Base-by-base conservation (phyloP, 1,140 invertebrate genomes). In the Caenorhabditis tropicalis region DNA sequence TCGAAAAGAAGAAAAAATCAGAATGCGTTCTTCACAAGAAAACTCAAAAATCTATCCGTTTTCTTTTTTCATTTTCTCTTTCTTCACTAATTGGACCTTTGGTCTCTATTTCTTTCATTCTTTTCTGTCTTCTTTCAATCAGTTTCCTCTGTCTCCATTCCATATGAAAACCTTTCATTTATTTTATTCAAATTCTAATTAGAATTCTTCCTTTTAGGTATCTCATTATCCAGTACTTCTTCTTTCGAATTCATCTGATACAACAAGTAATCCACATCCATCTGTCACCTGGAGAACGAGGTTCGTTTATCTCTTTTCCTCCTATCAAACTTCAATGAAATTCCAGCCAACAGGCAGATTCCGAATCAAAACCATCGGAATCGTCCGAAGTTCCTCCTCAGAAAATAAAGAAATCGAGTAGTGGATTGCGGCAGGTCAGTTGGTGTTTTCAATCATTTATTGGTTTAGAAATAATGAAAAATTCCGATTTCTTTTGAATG, bases 1-100 rank as follows among this genome's bases (percentile, higher is more conserved):
- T 46, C 43, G n/a, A n/a, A n/a, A n/a, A n/a, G 0, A 46, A 46
- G 43, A 9, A 46, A 16, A 46, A 46, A 46, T 46, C 43, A 46
- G 43, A 46, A 12, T 46, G 43, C n/a, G n/a, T n/a, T n/a, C n/a
- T n/a, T n/a, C n/a, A n/a, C n/a, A n/a, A n/a, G n/a, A n/a, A n/a
- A n/a, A n/a, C 58, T 19, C 58, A 65, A 33, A 65, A 31, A 65
- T 65, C 58, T 65, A 65, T 65, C 58, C 58, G 29, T 65, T 65
- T 65, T n/a, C 36, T 36, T 33, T 65, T n/a, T n/a, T n/a, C n/a
- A n/a, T n/a, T 27, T 29, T 29, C 29, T 15, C 9, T 27, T 56
- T 56, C 15, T 27, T 27, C 58, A 65, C 58, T 65, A 65, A 65
- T 65, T 65, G 58, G 58, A 65, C 58, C 58, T 65, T 65, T 65